These are phyloP conservation scores for Oncorhynchus kisutch DNA, from an alignment of 2,113 vertebrate species.

Conservation along the genomic window DNA sequence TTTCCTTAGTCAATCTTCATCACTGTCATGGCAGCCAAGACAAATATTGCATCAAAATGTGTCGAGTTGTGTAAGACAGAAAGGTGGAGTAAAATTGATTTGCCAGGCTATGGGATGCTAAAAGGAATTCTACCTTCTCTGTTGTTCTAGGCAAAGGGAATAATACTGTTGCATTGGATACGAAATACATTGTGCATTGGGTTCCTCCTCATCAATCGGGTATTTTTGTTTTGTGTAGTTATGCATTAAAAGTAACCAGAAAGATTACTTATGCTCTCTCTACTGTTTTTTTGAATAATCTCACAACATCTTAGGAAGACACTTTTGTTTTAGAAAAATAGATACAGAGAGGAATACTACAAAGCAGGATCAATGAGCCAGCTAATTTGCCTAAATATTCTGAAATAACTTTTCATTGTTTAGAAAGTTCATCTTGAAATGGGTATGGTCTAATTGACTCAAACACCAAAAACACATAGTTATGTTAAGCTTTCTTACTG, in stretches of 20 bases:
- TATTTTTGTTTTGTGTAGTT: neutral
- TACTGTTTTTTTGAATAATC: neutral
- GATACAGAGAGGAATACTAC: neutral
- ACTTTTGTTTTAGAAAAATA: neutral
- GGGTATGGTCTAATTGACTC: too few species aligned
- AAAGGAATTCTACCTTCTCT: neutral
- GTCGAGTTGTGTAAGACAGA: neutral
- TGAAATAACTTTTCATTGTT: too few species aligned
- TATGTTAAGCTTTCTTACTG: too few species aligned
- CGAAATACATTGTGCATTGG: too few species aligned
- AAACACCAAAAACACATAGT: too few species aligned
- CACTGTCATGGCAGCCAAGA: slow-evolving; percentile 3
- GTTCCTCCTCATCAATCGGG: neutral
- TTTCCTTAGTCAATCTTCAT: slow-evolving; percentile 2
- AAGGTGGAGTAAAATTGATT: neutral
- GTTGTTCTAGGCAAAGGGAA: neutral
- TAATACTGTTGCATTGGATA: neutral
- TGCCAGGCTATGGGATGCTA: neutral
- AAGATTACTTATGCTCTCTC: neutral
- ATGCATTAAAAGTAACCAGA: neutral
- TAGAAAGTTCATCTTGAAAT: too few species aligned
- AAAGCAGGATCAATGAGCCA: too few species aligned
- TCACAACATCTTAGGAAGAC: slow-evolving; percentile 1
- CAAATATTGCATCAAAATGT: slow-evolving; percentile 3
- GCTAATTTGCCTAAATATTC: too few species aligned